Percentiles rank a stretch among this genome's conserved stretches.
These are phyloP conservation scores for Fragum fragum DNA, from an alignment of 2,888 invertebrate genomes.

Conservation along the genomic window DNA sequence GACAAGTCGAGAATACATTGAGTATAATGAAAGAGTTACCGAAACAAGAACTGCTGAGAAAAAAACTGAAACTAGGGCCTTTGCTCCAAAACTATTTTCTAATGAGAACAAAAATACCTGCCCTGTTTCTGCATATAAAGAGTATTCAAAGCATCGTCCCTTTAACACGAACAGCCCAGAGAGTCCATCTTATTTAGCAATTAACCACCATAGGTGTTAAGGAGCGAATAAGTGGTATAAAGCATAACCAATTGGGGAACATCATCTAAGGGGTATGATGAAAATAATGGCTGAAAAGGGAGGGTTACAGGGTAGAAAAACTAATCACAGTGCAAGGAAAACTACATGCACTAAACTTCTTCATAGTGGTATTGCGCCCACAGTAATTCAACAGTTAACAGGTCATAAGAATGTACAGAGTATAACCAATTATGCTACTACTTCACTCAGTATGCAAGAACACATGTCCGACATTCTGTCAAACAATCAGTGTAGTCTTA, in stretches of 20 bases:
- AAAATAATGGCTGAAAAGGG: neutral
- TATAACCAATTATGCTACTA: neutral
- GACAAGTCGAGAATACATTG: neutral
- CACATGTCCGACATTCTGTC: neutral
- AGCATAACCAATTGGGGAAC: neutral
- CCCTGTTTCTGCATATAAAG: neutral
- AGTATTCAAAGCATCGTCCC: no score
- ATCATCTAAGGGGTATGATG: neutral
- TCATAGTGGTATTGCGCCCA: neutral
- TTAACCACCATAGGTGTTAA: neutral
- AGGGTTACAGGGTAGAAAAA: neutral
- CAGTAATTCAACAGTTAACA: neutral
- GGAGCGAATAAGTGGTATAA: neutral
- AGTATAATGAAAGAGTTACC: constrained; percentile 1
- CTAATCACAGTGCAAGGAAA: neutral
- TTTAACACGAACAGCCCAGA: neutral
- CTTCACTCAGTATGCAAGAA: neutral
- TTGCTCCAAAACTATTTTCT: neutral
- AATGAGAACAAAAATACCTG: neutral
- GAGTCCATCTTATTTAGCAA: neutral
- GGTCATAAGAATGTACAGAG: neutral
- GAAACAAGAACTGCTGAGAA: neutral
- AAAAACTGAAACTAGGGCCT: neutral
- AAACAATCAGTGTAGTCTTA: no score
- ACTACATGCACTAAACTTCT: neutral